Conservation (phyloP, 2,113 vertebrate species). For the Eudyptes chrysolophus region DNA sequence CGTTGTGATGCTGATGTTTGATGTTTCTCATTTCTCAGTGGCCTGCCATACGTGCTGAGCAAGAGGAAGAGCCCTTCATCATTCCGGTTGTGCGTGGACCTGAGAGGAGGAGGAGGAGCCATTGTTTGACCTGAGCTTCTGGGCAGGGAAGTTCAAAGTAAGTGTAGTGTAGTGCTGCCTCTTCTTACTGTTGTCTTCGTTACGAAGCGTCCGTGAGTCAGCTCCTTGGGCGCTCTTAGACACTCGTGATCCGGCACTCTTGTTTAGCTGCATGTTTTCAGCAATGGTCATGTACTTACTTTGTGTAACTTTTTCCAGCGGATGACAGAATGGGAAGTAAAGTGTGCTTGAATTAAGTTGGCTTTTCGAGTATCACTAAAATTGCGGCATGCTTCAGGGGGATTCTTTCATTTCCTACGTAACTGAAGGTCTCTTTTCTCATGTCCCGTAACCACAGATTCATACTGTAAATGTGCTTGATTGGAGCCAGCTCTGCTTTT, state of each 20-base stretch:
- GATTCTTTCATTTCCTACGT: fast-evolving
- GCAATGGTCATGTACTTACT: neutral
- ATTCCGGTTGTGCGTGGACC: neutral
- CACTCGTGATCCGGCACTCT: fast-evolving
- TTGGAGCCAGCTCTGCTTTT: neutral
- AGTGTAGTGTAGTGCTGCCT: neutral
- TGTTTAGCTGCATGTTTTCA: neutral
- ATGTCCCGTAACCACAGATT: fast-evolving
- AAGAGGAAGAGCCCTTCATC: neutral
- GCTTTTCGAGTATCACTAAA: neutral
- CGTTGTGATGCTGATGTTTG: neutral
- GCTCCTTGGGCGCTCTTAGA: fast-evolving
- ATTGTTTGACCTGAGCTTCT: neutral
- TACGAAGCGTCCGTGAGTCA: neutral
- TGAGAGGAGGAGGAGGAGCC: neutral
- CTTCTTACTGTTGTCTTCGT: neutral
- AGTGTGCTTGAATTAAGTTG: neutral
- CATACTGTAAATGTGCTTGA: neutral
- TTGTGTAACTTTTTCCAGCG: neutral
- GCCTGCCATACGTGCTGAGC: neutral
- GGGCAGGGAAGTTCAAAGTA: neutral
- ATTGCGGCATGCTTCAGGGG: neutral
- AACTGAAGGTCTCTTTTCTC: neutral
- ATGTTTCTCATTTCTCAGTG: neutral
- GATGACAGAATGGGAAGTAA: neutral